Percentiles rank a stretch among this genome's conserved stretches.
phyloP scores from a whole-genome alignment of 2,113 vertebrate species.

The Ictidomys tridecemlineatus region DNA sequence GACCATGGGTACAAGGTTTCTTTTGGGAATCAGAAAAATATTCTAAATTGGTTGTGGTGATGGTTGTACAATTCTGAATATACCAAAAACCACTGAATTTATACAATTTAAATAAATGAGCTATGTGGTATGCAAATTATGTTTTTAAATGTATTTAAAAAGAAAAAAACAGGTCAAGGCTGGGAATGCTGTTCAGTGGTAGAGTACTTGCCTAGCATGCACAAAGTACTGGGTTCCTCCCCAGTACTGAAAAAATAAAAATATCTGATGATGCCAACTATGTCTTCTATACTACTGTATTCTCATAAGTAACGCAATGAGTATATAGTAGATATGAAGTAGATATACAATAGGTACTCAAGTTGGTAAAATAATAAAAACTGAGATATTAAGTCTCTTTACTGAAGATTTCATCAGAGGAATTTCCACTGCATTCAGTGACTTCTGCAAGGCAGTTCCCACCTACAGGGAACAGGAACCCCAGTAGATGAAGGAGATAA shows the following conservation, averaged over 20 bases:
- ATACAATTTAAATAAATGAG: background rate
- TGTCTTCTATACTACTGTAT: background rate
- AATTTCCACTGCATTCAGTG: background rate
- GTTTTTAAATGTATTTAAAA: background rate
- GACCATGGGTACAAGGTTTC: background rate
- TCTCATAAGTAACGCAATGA: background rate
- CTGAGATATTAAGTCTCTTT: background rate
- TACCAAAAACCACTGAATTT: background rate
- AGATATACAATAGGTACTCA: background rate
- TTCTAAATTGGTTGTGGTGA: slow-evolving; percentile 25
- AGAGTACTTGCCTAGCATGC: background rate
- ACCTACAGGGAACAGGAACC: background rate
- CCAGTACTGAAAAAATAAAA: background rate
- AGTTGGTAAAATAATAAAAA: background rate
- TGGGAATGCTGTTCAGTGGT: background rate
- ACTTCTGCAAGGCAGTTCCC: background rate
- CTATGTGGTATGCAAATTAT: background rate
- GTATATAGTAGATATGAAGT: background rate
- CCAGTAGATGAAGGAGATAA: background rate
- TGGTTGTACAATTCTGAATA: background rate
- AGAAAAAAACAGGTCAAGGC: background rate
- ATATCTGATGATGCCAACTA: background rate
- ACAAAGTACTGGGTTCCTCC: background rate
- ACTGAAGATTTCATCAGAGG: background rate
- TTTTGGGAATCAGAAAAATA: background rate